These are phyloP conservation scores for Alethe diademata DNA, from an alignment of 2,113 vertebrate species.

Conservation along the genomic window DNA sequence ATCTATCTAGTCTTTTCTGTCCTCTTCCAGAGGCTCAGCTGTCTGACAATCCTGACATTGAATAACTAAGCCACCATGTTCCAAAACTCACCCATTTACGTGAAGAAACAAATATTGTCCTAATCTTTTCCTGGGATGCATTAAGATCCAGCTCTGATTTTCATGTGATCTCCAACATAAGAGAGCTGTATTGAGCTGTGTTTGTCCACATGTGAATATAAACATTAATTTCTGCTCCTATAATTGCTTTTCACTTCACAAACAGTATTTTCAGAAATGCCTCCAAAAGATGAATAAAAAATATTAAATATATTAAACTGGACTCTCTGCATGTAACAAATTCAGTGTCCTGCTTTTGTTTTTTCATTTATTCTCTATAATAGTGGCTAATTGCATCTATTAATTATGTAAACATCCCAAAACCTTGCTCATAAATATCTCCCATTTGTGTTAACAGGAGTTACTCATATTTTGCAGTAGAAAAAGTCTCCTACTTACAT, in stretches of 20 bases:
- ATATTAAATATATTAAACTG: neutral
- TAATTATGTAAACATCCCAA: neutral
- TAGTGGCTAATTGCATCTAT: neutral
- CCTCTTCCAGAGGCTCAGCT: neutral
- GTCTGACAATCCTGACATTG: neutral
- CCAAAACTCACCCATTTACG: neutral
- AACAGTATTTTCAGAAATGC: neutral
- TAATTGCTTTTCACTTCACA: neutral
- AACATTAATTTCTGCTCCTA: neutral
- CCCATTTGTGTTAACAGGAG: neutral
- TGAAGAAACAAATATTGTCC: neutral
- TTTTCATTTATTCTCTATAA: neutral
- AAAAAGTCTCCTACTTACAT: neutral
- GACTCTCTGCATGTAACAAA: neutral
- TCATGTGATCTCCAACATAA: neutral
- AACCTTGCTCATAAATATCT: neutral
- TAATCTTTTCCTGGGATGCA: neutral
- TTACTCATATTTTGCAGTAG: neutral
- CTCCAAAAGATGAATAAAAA: neutral
- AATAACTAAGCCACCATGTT: neutral
- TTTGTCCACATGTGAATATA: neutral
- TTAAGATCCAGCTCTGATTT: neutral
- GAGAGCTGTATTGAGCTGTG: neutral
- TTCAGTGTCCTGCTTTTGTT: neutral
- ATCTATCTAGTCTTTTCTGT: neutral